Conservation (phyloP, 2,797 vertebrate species). For the Tokudaia tokunoshimensis region DNA sequence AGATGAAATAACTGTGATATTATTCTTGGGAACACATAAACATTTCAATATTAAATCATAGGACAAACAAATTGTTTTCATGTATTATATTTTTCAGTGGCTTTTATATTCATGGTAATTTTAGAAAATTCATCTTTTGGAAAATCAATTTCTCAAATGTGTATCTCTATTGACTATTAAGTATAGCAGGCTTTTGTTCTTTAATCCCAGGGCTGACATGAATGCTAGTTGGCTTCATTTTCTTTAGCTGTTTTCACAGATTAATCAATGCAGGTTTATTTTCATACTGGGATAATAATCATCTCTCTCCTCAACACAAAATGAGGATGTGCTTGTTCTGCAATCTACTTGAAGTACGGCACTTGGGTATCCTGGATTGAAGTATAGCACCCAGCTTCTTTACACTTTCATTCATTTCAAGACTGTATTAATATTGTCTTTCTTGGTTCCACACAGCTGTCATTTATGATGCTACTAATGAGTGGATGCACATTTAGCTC, state of each 20-base stretch:
- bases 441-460: constrained; percentile 70
- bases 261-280: constrained; percentile 73
- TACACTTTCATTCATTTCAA: constrained; percentile 58
- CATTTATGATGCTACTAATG: constrained; percentile 56
- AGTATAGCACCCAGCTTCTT: constrained; percentile 43
- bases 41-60: constrained; percentile 47
- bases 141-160: constrained; percentile 45
- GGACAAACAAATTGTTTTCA: constrained; percentile 6
- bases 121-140: constrained; percentile 39
- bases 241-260: constrained; percentile 55
- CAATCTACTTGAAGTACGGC: constrained; percentile 63
- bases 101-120: constrained; percentile 30
- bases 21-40: neutral
- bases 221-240: constrained; percentile 62
- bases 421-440: constrained; percentile 53
- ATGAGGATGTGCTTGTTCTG: constrained; percentile 3
- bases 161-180: constrained; percentile 69
- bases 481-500: constrained; percentile 58
- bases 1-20: neutral
- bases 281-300: constrained; percentile 72
- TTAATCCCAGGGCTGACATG: neutral
- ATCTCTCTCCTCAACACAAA: constrained; percentile 60
- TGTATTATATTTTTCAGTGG: constrained; percentile 50
- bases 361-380: constrained; percentile 6
- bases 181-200: constrained; percentile 42